Conservation (phyloP, 2,113 vertebrate genomes). For the Daboia siamensis region DNA sequence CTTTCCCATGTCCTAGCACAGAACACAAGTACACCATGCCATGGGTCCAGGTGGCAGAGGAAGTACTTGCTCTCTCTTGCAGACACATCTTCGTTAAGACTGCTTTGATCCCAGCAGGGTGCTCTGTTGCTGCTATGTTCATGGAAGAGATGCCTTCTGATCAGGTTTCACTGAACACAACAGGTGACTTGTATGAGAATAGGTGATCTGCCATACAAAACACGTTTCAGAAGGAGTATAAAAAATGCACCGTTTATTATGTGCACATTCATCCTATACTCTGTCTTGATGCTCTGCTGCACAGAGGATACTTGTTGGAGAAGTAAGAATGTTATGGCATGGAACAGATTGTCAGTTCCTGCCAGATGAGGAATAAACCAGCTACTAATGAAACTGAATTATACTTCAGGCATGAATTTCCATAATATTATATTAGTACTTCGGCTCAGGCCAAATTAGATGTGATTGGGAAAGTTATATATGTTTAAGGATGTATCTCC, state of each 20-base stretch:
- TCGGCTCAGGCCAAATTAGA: not conserved
- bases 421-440: conserved; percentile 7
- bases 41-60: not conserved
- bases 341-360: conserved; percentile 13
- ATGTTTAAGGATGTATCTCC: not conserved
- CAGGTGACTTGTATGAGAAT: not conserved
- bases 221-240: accelerated
- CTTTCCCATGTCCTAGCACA: not conserved
- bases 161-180: not conserved
- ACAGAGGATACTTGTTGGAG: not conserved
- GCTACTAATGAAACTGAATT: conserved; percentile 16
- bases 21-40: not conserved
- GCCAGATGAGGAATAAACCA: conserved; percentile 6
- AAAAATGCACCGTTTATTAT: not conserved
- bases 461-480: not conserved
- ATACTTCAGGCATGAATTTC: not conserved
- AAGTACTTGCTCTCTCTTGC: not conserved
- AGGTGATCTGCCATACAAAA: not conserved
- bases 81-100: not conserved
- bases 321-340: conserved; percentile 10
- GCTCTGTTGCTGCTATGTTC: not conserved
- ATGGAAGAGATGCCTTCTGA: not conserved
- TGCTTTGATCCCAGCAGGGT: not conserved
- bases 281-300: not conserved
- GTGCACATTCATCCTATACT: conserved; percentile 1